Percentiles rank a stretch among this genome's conserved stretches.
Conservation (phyloP, 2,113 vertebrate genomes). For the Tricholaema leucomelas region DNA sequence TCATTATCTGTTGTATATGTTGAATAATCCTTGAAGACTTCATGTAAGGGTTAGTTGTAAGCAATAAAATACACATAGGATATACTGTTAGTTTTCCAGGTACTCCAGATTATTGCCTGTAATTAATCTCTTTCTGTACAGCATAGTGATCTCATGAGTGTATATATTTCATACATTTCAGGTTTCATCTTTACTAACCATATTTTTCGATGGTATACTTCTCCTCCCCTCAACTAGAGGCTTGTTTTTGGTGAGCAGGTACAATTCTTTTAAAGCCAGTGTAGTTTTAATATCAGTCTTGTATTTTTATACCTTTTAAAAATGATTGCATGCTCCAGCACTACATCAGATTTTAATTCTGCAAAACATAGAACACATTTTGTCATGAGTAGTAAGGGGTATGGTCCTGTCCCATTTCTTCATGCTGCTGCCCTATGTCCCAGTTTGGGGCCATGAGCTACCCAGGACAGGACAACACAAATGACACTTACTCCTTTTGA, state of each 20-base stretch:
- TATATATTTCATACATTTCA: neutral
- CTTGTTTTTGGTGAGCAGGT: neutral
- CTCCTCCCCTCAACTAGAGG: neutral
- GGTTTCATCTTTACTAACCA: neutral
- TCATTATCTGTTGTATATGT: neutral
- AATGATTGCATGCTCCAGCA: neutral
- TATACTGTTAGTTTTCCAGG: neutral
- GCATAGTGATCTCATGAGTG: neutral
- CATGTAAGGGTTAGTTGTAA: neutral
- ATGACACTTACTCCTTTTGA: too few species aligned
- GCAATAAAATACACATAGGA: neutral
- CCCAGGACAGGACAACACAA: too few species aligned
- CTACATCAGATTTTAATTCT: neutral
- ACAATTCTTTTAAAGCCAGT: neutral
- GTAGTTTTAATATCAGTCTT: neutral
- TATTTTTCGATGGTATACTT: neutral
- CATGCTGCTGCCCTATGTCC: neutral
- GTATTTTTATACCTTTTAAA: neutral
- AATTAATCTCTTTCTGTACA: neutral
- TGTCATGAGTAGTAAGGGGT: neutral
- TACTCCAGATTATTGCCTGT: neutral
- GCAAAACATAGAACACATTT: neutral
- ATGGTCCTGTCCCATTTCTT: neutral
- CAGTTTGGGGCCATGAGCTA: too few species aligned
- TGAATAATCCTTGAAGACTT: neutral